Conservation (phyloP, 92 coral and sea anemone genomes). For the Heliopora coerulea region DNA sequence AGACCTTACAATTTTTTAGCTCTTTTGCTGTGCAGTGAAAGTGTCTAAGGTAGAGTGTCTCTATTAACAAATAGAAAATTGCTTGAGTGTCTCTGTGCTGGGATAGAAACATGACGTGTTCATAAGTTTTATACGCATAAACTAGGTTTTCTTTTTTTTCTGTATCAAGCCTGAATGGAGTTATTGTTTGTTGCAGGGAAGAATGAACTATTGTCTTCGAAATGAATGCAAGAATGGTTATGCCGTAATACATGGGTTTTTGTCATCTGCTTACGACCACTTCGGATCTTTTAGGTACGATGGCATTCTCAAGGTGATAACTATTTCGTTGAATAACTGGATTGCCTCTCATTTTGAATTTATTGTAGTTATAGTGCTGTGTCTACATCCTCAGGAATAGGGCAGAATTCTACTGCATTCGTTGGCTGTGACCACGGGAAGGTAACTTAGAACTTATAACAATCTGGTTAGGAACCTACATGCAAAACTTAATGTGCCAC, state of each 20-base stretch:
- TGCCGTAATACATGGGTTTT: neutral
- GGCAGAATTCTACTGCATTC: constrained; percentile 13
- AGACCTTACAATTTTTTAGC: too few species aligned
- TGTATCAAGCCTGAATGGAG: too few species aligned
- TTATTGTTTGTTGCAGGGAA: neutral
- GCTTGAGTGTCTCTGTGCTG: too few species aligned
- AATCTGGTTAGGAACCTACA: too few species aligned
- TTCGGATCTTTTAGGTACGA: constrained; percentile 6
- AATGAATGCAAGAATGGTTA: neutral
- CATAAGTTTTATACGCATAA: too few species aligned
- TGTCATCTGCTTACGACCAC: neutral
- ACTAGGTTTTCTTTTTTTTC: too few species aligned
- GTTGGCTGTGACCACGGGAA: constrained; percentile 18
- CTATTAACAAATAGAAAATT: too few species aligned
- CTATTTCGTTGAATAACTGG: neutral
- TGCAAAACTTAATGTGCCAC: too few species aligned
- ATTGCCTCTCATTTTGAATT: neutral
- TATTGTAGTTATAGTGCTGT: constrained; percentile 13
- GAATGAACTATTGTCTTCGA: constrained; percentile 14
- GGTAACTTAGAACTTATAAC: neutral
- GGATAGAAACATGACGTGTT: too few species aligned
- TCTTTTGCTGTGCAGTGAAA: too few species aligned
- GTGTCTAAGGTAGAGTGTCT: too few species aligned
- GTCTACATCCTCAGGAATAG: constrained; percentile 5
- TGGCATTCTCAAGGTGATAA: neutral